Evolutionary conservation across 2,888 invertebrate species (phyloP).

Genomic region (Encarsia formosa): DNA sequence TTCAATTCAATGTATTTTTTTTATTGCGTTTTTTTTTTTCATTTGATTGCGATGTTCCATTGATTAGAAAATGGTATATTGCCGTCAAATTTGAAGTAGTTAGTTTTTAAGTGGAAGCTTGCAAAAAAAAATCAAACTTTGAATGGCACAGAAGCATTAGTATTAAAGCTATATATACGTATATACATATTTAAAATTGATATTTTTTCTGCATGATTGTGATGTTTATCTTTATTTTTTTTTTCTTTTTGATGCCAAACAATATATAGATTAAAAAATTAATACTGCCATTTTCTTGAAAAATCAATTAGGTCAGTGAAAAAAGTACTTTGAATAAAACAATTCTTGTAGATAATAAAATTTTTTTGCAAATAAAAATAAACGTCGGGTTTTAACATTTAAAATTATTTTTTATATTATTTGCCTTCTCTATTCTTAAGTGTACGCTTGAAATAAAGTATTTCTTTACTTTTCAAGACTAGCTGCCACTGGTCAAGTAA

Average conservation of each 20-base stretch:
- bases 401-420: constrained; percentile 24
- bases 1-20: not conserved
- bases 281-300: too few species aligned
- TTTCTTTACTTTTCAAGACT: constrained; percentile 35
- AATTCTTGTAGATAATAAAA: too few species aligned
- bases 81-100: constrained; percentile 14
- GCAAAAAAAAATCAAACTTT: constrained; percentile 21
- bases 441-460: constrained; percentile 37
- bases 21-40: not conserved
- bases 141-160: constrained; percentile 25
- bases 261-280: constrained; percentile 12
- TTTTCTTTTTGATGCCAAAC: too few species aligned
- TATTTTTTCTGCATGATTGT: constrained; percentile 24
- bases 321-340: too few species aligned
- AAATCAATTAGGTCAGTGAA: too few species aligned
- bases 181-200: too few species aligned
- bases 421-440: constrained; percentile 28
- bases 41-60: not conserved
- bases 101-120: constrained; percentile 24
- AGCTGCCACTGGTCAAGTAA: constrained; percentile 12
- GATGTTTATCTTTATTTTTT: constrained; percentile 19
- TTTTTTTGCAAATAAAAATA: constrained; percentile 1
- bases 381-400: constrained; percentile 12
- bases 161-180: constrained; percentile 16
- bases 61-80: not conserved